Percentiles rank a stretch among this genome's conserved stretches.
Conservation (phyloP, 1,140 invertebrate genomes). For the Pseudomyrmex sp. region DNA sequence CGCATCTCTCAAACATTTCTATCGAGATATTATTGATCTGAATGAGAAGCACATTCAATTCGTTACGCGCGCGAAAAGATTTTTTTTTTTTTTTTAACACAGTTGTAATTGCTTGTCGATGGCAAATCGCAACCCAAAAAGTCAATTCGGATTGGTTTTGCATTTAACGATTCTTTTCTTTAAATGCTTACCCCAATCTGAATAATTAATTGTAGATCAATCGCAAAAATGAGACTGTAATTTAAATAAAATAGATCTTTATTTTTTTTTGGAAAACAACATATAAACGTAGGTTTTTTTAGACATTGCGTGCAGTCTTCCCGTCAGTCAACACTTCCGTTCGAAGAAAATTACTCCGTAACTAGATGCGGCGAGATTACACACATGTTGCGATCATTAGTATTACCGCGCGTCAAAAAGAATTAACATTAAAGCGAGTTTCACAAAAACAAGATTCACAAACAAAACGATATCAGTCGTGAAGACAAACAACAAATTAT, state of each 20-base stretch:
- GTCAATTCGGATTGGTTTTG: not conserved
- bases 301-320: conserved; percentile 1
- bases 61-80: not conserved
- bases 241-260: not conserved
- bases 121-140: not conserved
- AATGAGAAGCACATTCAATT: conserved; percentile 6
- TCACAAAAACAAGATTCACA: not conserved
- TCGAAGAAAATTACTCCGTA: conserved; percentile 31
- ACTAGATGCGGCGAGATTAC: not conserved
- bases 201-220: not conserved
- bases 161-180: not conserved
- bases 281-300: not conserved
- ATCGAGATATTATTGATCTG: not conserved
- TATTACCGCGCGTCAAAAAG: not conserved
- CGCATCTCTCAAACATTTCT: not conserved
- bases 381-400: not conserved
- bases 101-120: not conserved
- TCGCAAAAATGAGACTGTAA: not conserved
- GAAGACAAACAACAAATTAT: too few relatives aligned
- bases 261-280: conserved; percentile 16
- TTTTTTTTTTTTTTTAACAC: not conserved
- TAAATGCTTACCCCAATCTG: not conserved
- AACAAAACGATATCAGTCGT: too few relatives aligned
- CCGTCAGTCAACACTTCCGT: conserved; percentile 50
- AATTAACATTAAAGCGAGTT: not conserved